phyloP scores from a whole-genome alignment of 2,113 vertebrate species.

The Dermatemys mawii region DNA sequence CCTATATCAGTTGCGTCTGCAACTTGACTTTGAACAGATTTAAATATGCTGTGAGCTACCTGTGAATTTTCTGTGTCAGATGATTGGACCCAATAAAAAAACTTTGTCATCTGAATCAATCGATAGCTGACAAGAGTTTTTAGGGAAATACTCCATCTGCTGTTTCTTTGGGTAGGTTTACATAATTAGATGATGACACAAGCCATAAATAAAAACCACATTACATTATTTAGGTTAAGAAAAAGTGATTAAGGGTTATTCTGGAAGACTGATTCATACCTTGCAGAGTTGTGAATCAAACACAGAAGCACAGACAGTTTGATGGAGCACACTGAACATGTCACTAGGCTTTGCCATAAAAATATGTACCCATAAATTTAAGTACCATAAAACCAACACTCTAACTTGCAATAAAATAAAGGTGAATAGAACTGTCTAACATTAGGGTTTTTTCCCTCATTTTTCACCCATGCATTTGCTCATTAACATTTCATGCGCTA shows the following conservation, averaged over 20 bases:
- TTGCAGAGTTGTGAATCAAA: slow-evolving; percentile 52
- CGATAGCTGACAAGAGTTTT: neutral
- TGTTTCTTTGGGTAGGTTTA: slow-evolving; percentile 7
- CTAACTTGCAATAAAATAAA: slow-evolving; percentile 37
- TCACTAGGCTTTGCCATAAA: slow-evolving; percentile 58
- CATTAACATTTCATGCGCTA: slow-evolving; percentile 46
- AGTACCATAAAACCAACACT: slow-evolving; percentile 36
- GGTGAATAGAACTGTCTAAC: slow-evolving; percentile 51
- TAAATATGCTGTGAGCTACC: neutral
- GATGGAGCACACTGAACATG: slow-evolving; percentile 48
- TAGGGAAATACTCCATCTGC: slow-evolving; percentile 19
- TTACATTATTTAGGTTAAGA: slow-evolving; percentile 40
- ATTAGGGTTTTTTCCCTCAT: neutral
- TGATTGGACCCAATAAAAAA: neutral
- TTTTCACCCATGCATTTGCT: slow-evolving; percentile 16
- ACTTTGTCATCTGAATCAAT: neutral
- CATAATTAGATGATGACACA: slow-evolving; percentile 27
- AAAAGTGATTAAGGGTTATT: slow-evolving; percentile 28
- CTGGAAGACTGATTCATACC: slow-evolving; percentile 33
- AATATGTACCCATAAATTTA: slow-evolving; percentile 63
- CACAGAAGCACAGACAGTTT: slow-evolving; percentile 35
- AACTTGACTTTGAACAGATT: neutral
- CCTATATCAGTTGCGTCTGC: neutral
- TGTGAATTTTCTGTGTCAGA: neutral
- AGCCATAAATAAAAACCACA: slow-evolving; percentile 39